A percentile compares a stretch with the other conserved stretches of the same genome.
Conservation (phyloP, 2,797 vertebrate species). For the Eulemur rubriventer region DNA sequence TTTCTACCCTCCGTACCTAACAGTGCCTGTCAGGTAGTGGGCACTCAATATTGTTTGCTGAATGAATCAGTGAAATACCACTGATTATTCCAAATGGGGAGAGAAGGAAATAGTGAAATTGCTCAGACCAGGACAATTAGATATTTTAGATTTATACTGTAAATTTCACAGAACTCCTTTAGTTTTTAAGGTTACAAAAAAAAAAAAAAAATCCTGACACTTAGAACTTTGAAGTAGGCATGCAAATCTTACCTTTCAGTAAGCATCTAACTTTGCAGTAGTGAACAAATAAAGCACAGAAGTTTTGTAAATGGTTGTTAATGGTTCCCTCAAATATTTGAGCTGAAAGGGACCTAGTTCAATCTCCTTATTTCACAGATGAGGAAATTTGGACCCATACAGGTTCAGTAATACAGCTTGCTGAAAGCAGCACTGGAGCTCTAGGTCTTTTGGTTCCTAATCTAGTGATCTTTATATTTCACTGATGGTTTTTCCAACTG, state of each 20-base stretch:
- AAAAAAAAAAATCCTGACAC: neutral
- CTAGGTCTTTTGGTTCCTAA: neutral
- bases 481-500: neutral
- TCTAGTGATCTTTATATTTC: conserved; percentile 25
- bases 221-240: conserved; percentile 12
- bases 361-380: conserved; percentile 28
- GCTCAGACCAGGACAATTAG: conserved; percentile 25
- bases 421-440: neutral
- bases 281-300: neutral
- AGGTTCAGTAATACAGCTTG: neutral
- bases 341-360: conserved; percentile 44
- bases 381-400: neutral
- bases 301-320: neutral
- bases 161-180: conserved; percentile 45
- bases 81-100: neutral
- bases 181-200: neutral
- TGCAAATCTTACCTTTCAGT: neutral
- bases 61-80: neutral
- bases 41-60: neutral
- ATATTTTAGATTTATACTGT: conserved; percentile 26
- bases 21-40: neutral
- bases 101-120: conserved; percentile 9
- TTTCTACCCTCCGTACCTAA: neutral
- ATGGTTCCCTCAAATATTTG: conserved; percentile 27
- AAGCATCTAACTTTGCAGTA: conserved; percentile 23